Percentiles rank a stretch among this genome's conserved stretches.
phyloP scores from a whole-genome alignment of 2,888 invertebrate species.

The Leptura quadrifasciata region DNA sequence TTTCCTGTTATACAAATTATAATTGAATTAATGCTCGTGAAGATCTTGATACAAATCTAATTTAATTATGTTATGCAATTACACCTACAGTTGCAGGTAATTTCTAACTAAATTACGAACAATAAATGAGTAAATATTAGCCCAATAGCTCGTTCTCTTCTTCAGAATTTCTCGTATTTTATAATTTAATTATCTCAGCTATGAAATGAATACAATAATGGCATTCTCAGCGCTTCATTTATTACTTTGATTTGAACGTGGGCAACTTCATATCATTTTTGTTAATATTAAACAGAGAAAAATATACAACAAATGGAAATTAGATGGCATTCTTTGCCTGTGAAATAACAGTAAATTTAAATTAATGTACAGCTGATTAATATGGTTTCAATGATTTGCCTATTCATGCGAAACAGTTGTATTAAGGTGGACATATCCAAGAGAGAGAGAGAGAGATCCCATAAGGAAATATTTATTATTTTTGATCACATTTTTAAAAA shows the following conservation, averaged over 20 bases:
- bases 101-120: background rate
- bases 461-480: no score
- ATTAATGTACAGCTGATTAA: no score
- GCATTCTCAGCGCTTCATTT: background rate
- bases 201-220: background rate
- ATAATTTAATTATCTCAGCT: slow-evolving; percentile 17
- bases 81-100: background rate
- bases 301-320: no score
- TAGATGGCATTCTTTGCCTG: no score
- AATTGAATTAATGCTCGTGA: slow-evolving; percentile 2
- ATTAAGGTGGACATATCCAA: no score
- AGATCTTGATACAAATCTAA: slow-evolving; percentile 9
- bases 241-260: background rate
- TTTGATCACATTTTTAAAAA: no score
- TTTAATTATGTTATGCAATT: slow-evolving; percentile 7
- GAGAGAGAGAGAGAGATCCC: no score
- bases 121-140: slow-evolving; percentile 2
- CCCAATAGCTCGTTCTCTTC: background rate
- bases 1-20: background rate
- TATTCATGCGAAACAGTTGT: no score
- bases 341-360: no score
- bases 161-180: slow-evolving; percentile 13
- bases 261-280: background rate
- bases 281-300: background rate
- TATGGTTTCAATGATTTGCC: no score